Percentiles rank a stretch among this genome's conserved stretches.
Evolutionary conservation across 2,113 vertebrate genomes (phyloP).

Genomic region (Colaptes auratus): DNA sequence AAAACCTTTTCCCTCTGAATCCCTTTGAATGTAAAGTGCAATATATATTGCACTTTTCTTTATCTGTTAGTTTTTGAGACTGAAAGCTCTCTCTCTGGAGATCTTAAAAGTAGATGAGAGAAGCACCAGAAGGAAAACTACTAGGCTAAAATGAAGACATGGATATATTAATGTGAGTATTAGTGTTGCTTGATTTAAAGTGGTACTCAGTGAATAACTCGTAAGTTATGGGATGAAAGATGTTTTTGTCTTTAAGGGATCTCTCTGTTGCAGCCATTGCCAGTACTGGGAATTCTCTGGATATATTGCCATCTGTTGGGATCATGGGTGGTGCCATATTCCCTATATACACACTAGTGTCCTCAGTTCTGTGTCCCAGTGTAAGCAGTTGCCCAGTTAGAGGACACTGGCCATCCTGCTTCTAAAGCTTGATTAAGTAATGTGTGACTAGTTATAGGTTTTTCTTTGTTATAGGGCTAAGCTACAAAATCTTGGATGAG

Average conservation of each 20-base stretch:
- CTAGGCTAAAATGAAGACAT: neutral
- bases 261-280: neutral
- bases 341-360: neutral
- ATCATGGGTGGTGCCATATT: neutral
- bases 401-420: neutral
- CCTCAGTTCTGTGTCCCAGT: neutral
- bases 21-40: neutral
- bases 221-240: neutral
- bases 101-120: neutral
- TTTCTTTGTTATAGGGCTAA: neutral
- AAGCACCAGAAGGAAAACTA: neutral
- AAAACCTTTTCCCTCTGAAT: neutral
- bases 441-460: neutral
- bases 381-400: neutral
- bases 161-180: neutral
- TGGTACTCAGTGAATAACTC: neutral
- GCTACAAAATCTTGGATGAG: neutral
- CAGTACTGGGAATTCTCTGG: neutral
- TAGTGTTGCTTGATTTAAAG: neutral
- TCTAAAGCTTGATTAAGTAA: neutral
- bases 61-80: neutral
- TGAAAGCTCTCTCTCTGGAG: neutral
- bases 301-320: accelerated
- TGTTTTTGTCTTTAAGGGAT: neutral
- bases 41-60: neutral